Base-by-base conservation (phyloP, 2,888 invertebrate genomes). In the Bugula neritina region DNA sequence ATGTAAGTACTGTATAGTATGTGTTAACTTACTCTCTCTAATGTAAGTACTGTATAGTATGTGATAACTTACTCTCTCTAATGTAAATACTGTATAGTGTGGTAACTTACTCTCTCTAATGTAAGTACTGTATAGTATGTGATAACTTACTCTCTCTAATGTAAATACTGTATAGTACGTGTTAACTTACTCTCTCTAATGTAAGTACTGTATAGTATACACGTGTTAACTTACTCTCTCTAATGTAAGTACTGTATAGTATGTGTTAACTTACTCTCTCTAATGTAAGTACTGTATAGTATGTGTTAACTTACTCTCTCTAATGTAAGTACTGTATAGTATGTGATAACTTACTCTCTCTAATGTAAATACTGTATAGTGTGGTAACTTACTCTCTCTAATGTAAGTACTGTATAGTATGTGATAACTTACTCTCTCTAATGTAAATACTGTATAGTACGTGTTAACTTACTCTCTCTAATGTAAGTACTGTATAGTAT, bases 21-120 rank as follows among this genome's bases (percentile, higher is more conserved):
- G 43, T 17, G 17, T 43, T 31, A 10, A 43, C 43, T 43, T 43
- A 43, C 43, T 43, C 43, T 43, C 43, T 43, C 43, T 43, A 43
- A 43, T 43, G n/a, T n/a, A n/a, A n/a, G n/a, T n/a, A n/a, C n/a
- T n/a, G n/a, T n/a, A n/a, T n/a, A n/a, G n/a, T n/a, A n/a, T n/a
- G n/a, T n/a, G n/a, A n/a, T 21, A 31, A 76, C 80, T 78, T 75
- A 83, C 83, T 79, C 95, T 89, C 80, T 92, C 93, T 79, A 96
- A 89, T 72, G 91, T 90, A 76, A 97, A 93, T 79, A n/a, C 43
- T 43, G 43, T 3, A 10, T 10, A 43, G 43, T 43, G 43, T 17
- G 17, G 5, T 31, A 10, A 43, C 43, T 43, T 43, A 43, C 43
- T 43, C 43, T 43, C 43, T 43, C 43, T 43, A 43, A 43, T 43